Evolutionary conservation across 2,888 invertebrate species (phyloP).

Genomic region (Leptinotarsa peninsularis): DNA sequence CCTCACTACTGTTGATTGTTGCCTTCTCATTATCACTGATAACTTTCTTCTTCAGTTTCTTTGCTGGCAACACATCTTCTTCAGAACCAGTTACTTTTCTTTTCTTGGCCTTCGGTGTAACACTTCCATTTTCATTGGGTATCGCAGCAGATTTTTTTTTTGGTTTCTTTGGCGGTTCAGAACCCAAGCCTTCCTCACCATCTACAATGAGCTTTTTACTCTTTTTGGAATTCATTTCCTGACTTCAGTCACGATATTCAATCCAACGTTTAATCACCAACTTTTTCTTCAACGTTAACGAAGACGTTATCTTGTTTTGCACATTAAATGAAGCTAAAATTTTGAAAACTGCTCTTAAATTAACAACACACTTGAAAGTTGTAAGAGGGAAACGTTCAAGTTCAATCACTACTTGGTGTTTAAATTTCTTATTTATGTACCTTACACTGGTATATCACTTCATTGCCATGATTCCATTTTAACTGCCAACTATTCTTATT

Average conservation of each 20-base stretch:
- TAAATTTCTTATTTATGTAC: neutral
- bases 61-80: neutral
- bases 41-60: neutral
- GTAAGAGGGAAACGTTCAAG: neutral
- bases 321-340: neutral
- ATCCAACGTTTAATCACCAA: neutral
- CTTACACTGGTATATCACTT: neutral
- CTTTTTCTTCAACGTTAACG: neutral
- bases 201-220: slow-evolving; percentile 18
- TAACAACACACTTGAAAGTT: neutral
- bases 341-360: neutral
- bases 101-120: slow-evolving; percentile 9
- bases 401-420: neutral
- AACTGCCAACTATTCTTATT: neutral
- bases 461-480: neutral
- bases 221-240: slow-evolving; percentile 22
- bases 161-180: slow-evolving; percentile 7
- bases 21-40: neutral
- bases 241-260: neutral
- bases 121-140: slow-evolving; percentile 20
- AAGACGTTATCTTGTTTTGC: neutral
- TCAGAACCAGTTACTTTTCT: slow-evolving; percentile 15
- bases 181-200: neutral
- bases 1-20: neutral
- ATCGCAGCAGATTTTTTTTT: slow-evolving; percentile 10